A percentile compares a stretch with the other conserved stretches of the same genome.
Conservation (phyloP, 2,113 vertebrate species). For the Nothoprocta perdicaria region DNA sequence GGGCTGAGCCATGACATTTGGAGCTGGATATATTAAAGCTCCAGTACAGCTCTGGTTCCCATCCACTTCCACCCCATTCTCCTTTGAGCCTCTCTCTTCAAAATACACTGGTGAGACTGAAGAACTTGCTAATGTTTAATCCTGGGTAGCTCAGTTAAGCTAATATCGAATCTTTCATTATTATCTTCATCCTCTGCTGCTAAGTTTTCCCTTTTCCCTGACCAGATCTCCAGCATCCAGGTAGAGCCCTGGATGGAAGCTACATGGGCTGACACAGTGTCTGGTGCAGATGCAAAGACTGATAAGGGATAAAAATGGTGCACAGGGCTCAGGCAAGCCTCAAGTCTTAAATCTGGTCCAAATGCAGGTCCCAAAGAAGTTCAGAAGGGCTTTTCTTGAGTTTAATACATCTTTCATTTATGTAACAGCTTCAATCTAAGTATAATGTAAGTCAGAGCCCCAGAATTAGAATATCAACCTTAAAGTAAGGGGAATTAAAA, state of each 20-base stretch:
- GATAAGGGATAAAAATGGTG: rapidly evolving
- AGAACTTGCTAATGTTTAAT: background rate
- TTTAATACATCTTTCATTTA: background rate
- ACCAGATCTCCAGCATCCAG: background rate
- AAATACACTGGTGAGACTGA: background rate
- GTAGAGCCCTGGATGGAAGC: background rate
- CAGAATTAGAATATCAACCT: background rate
- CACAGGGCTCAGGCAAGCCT: background rate
- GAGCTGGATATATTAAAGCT: background rate
- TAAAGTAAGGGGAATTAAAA: background rate
- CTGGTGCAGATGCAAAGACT: background rate
- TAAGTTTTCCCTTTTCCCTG: background rate
- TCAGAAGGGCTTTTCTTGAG: background rate
- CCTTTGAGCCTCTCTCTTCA: background rate
- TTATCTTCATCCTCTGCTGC: background rate
- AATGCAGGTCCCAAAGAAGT: background rate
- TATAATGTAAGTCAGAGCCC: background rate
- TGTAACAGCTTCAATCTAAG: background rate
- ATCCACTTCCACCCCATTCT: background rate
- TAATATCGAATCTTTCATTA: background rate
- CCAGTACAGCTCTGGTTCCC: background rate
- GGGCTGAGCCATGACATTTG: conserved; percentile 6
- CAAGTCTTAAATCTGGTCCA: background rate
- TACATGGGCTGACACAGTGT: background rate
- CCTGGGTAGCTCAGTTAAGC: background rate